Evolutionary conservation across 2,888 invertebrate genomes (phyloP).

Genomic region (Ophraella communa): DNA sequence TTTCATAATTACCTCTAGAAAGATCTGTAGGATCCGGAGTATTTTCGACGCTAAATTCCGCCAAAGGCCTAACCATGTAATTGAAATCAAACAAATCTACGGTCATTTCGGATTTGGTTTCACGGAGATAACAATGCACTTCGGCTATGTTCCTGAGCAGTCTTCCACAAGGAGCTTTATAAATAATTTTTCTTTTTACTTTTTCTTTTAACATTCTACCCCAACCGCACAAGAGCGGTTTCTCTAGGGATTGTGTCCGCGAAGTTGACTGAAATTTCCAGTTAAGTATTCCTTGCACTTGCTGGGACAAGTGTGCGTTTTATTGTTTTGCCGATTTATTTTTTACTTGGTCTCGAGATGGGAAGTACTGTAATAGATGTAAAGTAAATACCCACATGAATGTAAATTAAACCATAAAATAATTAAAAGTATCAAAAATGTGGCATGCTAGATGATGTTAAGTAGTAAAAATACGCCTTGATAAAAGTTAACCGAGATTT

Average conservation of each 20-base stretch:
- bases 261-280: slow-evolving; percentile 68
- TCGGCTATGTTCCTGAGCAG: slow-evolving; percentile 66
- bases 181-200: slow-evolving; percentile 62
- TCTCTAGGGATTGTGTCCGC: slow-evolving; percentile 81
- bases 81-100: slow-evolving; percentile 93
- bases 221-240: slow-evolving; percentile 88
- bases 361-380: slow-evolving; percentile 72
- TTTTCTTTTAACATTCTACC: slow-evolving; percentile 68
- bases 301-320: slow-evolving; percentile 73
- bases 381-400: no score
- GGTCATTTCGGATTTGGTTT: slow-evolving; percentile 74
- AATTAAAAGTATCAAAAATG: no score
- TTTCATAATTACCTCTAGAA: slow-evolving; percentile 63
- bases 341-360: slow-evolving; percentile 63
- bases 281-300: slow-evolving; percentile 64
- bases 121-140: slow-evolving; percentile 72
- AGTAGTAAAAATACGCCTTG: no score
- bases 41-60: slow-evolving; percentile 77
- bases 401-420: no score
- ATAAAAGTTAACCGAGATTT: no score
- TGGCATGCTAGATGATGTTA: no score
- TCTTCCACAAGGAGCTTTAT: slow-evolving; percentile 82
- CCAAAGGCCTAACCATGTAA: slow-evolving; percentile 78
- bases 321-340: slow-evolving; percentile 60
- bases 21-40: slow-evolving; percentile 56